These are phyloP conservation scores for Probosciger aterrimus DNA, from an alignment of 2,113 vertebrate genomes.

Conservation along the genomic window DNA sequence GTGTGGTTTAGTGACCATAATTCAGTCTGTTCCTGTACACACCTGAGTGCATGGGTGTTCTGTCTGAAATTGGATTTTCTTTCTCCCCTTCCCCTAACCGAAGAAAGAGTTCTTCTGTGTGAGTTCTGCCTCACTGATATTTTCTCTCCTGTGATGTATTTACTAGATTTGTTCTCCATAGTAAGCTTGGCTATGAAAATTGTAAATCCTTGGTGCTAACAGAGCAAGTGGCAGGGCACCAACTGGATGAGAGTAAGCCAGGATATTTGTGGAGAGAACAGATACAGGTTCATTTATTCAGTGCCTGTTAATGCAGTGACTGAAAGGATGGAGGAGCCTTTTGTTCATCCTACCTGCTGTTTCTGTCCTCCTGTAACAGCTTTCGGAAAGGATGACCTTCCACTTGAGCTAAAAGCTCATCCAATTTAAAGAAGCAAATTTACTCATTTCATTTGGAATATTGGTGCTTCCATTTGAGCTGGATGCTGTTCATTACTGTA, in stretches of 20 bases:
- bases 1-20: neutral
- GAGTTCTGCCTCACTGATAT: neutral
- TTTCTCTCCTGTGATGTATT: neutral
- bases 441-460: neutral
- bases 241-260: neutral
- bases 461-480: neutral
- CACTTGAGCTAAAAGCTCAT: neutral
- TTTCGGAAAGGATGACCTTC: neutral
- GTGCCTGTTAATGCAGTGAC: neutral
- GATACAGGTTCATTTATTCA: neutral
- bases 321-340: neutral
- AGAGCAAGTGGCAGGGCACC: neutral
- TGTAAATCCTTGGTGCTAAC: neutral
- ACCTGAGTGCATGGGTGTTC: too few relatives aligned
- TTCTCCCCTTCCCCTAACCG: neutral
- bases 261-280: neutral
- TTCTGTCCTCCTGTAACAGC: neutral
- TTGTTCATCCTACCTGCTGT: neutral
- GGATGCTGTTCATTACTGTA: accelerated
- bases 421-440: neutral
- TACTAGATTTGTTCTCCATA: neutral
- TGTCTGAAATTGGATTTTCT: neutral
- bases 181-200: too few relatives aligned
- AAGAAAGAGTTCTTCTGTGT: neutral
- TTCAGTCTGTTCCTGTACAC: neutral